Evolutionary conservation across 2,888 invertebrate species (phyloP).

Genomic region (Hoplodrina ambigua): DNA sequence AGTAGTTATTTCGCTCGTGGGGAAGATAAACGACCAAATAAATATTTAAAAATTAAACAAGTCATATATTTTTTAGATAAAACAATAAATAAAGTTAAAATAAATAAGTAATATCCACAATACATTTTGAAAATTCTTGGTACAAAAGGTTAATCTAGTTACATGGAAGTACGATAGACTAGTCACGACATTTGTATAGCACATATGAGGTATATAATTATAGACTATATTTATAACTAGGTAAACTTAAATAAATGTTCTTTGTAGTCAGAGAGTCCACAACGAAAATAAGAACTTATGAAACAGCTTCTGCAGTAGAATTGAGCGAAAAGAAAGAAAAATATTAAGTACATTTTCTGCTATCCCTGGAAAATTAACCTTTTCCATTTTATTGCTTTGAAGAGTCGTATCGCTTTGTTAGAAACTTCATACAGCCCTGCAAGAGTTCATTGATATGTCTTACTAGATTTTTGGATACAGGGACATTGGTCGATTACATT

Average conservation of each 20-base stretch:
- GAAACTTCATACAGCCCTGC: not conserved
- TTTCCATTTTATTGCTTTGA: no score
- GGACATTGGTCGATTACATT: not conserved
- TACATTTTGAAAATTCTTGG: constrained; percentile 55
- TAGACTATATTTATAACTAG: constrained; percentile 16
- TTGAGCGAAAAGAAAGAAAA: no score
- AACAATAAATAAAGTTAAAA: constrained; percentile 21
- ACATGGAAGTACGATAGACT: constrained; percentile 52
- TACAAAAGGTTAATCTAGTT: constrained; percentile 56
- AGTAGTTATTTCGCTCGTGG: no score
- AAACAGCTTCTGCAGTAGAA: no score
- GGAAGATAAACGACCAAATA: not conserved
- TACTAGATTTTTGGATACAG: not conserved
- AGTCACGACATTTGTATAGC: constrained; percentile 29
- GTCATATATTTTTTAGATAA: constrained; percentile 34
- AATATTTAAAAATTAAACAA: constrained; percentile 25
- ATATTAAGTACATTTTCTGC: not conserved
- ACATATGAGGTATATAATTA: constrained; percentile 42
- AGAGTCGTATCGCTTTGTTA: no score
- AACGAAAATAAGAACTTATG: not conserved
- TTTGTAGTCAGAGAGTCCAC: constrained; percentile 10
- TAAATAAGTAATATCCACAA: constrained; percentile 42
- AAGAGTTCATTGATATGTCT: constrained; percentile 16
- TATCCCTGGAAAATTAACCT: not conserved
- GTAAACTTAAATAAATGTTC: not conserved